Percentiles rank a stretch among this genome's conserved stretches.
phyloP scores from a whole-genome alignment of 2,888 invertebrate species.

The Athalia circularis region DNA sequence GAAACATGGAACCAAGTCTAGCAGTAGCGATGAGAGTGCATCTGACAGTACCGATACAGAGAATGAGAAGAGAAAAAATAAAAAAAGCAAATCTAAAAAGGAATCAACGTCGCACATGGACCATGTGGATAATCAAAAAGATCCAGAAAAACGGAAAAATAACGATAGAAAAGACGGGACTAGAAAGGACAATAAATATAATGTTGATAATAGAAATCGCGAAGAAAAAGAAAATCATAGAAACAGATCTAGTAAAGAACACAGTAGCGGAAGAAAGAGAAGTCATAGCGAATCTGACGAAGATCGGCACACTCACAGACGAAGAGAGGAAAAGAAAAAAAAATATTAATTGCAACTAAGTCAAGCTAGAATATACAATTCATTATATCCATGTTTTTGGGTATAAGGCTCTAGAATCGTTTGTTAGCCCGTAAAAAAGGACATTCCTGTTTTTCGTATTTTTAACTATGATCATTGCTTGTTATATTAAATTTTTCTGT shows the following conservation, averaged over 20 bases:
- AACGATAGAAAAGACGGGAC: constrained; percentile 37
- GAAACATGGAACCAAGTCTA: constrained; percentile 52
- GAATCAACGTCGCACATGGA: constrained; percentile 47
- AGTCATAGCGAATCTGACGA: constrained; percentile 54
- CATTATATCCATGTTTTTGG: not conserved
- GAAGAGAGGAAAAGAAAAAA: constrained; percentile 52
- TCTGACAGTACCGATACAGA: constrained; percentile 53
- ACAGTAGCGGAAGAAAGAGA: constrained; percentile 53
- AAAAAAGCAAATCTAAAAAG: constrained; percentile 50
- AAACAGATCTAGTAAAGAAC: constrained; percentile 56
- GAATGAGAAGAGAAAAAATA: constrained; percentile 53
- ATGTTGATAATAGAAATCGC: constrained; percentile 54
- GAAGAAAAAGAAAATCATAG: constrained; percentile 61
- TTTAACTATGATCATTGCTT: not conserved
- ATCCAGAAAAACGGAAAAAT: constrained; percentile 32
- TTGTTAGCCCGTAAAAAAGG: constrained; percentile 9
- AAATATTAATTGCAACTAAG: constrained; percentile 47
- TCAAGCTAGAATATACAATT: not conserved
- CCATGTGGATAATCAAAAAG: constrained; percentile 28
- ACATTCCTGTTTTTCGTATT: constrained; percentile 3
- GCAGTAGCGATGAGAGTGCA: constrained; percentile 55
- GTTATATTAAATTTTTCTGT: constrained; percentile 3
- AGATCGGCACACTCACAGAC: constrained; percentile 49
- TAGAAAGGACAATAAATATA: constrained; percentile 49
- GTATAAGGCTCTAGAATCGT: not conserved